Evolutionary conservation across 2,888 invertebrate species (phyloP), one percentile per base, ranked within the genome.

Genomic region (Entomobrya multifasciata): DNA sequence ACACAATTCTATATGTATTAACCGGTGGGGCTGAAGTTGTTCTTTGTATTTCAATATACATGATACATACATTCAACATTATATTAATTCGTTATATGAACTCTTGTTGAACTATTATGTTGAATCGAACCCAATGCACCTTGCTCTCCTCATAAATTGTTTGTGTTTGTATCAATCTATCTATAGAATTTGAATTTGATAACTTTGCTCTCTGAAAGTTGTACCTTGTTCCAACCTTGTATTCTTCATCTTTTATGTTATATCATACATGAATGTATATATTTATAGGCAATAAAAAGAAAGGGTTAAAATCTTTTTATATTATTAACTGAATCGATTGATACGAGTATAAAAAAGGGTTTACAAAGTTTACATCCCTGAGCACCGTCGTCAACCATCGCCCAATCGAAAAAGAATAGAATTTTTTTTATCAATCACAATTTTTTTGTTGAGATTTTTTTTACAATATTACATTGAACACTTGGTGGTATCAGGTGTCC

Each of bases 401-500:
- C 22, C 30, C 30, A 44, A 79, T 79, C 79, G 22, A 52, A 30
- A 47, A 41, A 22, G 47, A 3, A 25, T 20, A 41, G 25, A 20
- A 60, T 10, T 49, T 81, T 81, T 81, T 80, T 80, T 80, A 55
- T 80, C 81, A 81, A 81, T 81, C 44, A 79, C 80, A 0, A 30
- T 82, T 82, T 36, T 82, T 80, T 80, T 80, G 17, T 36, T 30
- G n/a, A 74, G 44, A 27, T 27, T n/a, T n/a, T n/a, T n/a, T n/a
- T 20, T 47, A 57, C 5, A 47, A 30, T 62, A 67, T 80, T 60
- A 41, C 74, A 82, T 82, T 82, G 82, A 82, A 72, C 82, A 47
- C 57, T 74, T 82, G 74, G 82, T 82, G 82, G 82, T 82, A 82
- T 82, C 82, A 82, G 82, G 82, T 82, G 82, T 72, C 60, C 72